Base-by-base conservation (phyloP, 2,113 vertebrate species). In the Microtus oregoni region DNA sequence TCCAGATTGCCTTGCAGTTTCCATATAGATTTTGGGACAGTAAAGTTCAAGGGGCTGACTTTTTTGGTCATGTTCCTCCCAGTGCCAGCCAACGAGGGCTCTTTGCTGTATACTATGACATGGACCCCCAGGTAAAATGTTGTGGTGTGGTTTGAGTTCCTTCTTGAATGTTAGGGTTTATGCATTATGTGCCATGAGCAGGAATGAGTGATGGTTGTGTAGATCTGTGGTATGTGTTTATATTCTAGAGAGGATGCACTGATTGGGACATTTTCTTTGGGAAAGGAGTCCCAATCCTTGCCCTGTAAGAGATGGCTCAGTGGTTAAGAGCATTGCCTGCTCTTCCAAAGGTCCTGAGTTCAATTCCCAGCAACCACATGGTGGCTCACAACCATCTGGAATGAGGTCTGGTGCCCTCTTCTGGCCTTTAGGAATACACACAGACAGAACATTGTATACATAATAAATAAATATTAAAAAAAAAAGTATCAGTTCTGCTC, bases 51-150 rank as follows among this genome's bases (percentile, higher is more conserved):
- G 99, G 99, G 73, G 99, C 99, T 6, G 99, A 99, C 97, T 99
- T 99, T 98, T 99, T 99, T 91, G 99, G 99, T 70, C 99, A 99
- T 5, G 98, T 99, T 89, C 99, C 99, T 20, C 99, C 99, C 61
- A 97, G 97, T 96, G 98, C 99, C 72, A 99, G 99, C 97, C 99
- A 99, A 75, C 99, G 99, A 95, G 99, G 99, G 32, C 99, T 99
- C 95, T 99, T 99, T 68, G 99, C 99, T 58, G 99, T 99, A 78
- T 99, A 99, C 98, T 99, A 99, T 28, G 99, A 99, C 98, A 99
- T 99, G 99, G 99, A 99, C 94, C 99, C 99, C 76, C 98, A 99
- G 99, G 99, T 99, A 98, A 91, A 24, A 3, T 61, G 19, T 2
- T 55, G 44, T 22, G 3, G 8, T 83, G 7, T 75, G 30, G 4